phyloP scores from a whole-genome alignment of 2,113 vertebrate species.

The Psilopogon haemacephalus region DNA sequence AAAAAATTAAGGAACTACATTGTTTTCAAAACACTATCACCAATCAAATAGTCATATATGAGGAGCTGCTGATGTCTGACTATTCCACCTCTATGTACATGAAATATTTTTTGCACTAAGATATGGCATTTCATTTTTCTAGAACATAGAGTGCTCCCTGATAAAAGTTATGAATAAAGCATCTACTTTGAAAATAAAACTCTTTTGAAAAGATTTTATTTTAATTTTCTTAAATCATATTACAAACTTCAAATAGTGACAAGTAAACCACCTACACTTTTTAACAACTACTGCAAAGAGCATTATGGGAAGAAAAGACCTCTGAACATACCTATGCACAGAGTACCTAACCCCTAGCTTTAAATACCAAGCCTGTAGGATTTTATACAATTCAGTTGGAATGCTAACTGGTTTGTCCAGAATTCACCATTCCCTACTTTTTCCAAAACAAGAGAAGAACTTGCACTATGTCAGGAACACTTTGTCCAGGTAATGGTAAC shows the following conservation, averaged over 20 bases:
- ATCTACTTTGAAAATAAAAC: not conserved
- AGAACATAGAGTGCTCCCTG: not conserved
- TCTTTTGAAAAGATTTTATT: too few species aligned
- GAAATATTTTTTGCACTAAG: not conserved
- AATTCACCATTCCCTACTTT: not conserved
- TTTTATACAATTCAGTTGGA: rapidly evolving
- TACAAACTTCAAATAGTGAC: not conserved
- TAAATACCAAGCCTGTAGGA: not conserved
- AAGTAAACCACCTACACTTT: not conserved
- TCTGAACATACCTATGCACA: not conserved
- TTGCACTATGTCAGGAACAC: not conserved
- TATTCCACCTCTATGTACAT: not conserved
- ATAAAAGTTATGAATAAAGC: not conserved
- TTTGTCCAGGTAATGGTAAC: not conserved
- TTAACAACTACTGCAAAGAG: not conserved
- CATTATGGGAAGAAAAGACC: not conserved
- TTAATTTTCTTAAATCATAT: not conserved
- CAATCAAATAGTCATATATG: not conserved
- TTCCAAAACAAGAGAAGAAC: not conserved
- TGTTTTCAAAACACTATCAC: not conserved
- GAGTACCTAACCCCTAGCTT: not conserved
- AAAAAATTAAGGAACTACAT: not conserved
- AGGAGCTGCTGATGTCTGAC: not conserved
- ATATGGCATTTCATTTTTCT: not conserved
- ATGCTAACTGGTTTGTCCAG: not conserved